Evolutionary conservation across 2,113 vertebrate species (phyloP), one percentile per base, ranked within the genome.

Genomic region (Aythya baeri): DNA sequence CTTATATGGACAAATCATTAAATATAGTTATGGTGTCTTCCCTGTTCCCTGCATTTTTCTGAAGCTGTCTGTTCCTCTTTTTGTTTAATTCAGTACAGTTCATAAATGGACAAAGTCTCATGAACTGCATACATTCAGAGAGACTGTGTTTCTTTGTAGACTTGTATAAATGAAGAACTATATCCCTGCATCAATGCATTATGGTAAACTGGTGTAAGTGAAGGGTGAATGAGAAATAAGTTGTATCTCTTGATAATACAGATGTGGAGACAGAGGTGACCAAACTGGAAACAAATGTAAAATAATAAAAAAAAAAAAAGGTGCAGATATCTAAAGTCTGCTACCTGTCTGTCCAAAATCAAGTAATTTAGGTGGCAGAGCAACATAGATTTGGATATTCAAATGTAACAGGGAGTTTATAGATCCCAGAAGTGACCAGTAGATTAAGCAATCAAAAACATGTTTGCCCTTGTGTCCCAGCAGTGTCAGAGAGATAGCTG

Each of bases 211-310:
- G 25, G 44, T 70, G 2, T n/a, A 55, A 59, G 13, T 57, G 31
- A 77, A 90, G 71, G 18, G 6, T n/a, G 43, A 77, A 59, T 58
- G 44, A 86, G 21, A 73, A 87, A 86, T 78, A 86, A 82, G 14
- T 2, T 66, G 20, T 70, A 36, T 72, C 65, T 86, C 67, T 76
- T 86, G 36, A 32, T 31, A 90, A 92, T 95, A 84, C 71, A 83
- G 54, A 49, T 43, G 57, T 86, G 65, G 94, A 91, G 91, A 93
- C 89, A 73, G 95, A 95, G 74, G 78, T 25, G 76, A 79, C 23
- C 74, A 95, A 92, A 97, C 93, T 94, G 76, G 87, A 95, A 97
- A 94, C 16, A 89, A 87, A 80, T 32, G 61, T 95, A 68, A 93
- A 94, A 89, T 78, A 36, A 36, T 95, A 68, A 93, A 23, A 91